Conservation (phyloP, 1,140 invertebrate genomes). For the Lasioglossum albipes region DNA sequence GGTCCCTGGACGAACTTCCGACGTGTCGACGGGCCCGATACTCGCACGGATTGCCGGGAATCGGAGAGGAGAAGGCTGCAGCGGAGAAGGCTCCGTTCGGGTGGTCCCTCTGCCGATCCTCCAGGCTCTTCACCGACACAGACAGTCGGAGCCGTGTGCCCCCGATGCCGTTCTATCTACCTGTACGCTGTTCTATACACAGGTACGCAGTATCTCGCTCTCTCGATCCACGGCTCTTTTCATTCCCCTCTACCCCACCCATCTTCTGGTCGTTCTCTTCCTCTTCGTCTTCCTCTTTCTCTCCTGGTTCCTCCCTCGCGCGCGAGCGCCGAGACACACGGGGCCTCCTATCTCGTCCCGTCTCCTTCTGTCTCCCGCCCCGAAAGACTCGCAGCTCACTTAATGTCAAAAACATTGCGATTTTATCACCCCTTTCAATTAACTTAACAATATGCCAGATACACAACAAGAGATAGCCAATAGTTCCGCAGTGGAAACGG, state of each 20-base stretch:
- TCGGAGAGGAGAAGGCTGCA: constrained; percentile 23
- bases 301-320: constrained; percentile 27
- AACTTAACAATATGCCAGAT: constrained; percentile 74
- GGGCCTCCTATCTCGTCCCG: constrained; percentile 2
- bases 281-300: constrained; percentile 7
- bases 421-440: constrained; percentile 74
- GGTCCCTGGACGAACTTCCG: not conserved
- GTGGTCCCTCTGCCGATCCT: constrained; percentile 62
- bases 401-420: constrained; percentile 72
- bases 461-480: constrained; percentile 66
- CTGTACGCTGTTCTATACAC: constrained; percentile 27
- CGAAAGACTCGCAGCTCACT: constrained; percentile 55
- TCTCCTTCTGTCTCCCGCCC: constrained; percentile 36
- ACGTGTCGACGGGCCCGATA: constrained; percentile 8
- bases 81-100: constrained; percentile 49
- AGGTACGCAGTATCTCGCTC: constrained; percentile 33
- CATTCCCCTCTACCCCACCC: not conserved
- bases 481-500: constrained; percentile 52
- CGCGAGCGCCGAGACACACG: constrained; percentile 9
- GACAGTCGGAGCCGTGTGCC: constrained; percentile 24
- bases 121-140: constrained; percentile 46
- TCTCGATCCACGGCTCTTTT: constrained; percentile 9
- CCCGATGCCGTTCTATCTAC: constrained; percentile 34
- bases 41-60: constrained; percentile 4
- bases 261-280: no score